Evolutionary conservation across 2,797 vertebrate genomes (phyloP).

Genomic region (Astyanax mexicanus): DNA sequence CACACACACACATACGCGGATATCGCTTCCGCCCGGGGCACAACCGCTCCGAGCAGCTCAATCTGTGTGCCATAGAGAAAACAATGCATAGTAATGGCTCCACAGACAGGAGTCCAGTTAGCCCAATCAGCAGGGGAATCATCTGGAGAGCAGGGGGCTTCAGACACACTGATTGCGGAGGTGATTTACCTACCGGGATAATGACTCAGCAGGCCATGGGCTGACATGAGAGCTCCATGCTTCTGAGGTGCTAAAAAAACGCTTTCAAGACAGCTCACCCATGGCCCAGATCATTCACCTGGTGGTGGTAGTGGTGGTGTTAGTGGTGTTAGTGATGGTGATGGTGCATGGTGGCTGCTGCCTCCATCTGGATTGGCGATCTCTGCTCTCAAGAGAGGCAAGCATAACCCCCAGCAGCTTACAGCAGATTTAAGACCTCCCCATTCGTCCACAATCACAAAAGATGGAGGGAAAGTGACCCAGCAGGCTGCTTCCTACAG

Average conservation of each 20-base stretch:
- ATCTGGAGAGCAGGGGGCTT: constrained; percentile 77
- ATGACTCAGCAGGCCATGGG: constrained; percentile 72
- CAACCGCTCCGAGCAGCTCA: constrained; percentile 73
- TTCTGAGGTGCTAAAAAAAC: constrained; percentile 34
- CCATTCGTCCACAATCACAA: constrained; percentile 66
- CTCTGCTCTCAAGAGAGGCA: constrained; percentile 32
- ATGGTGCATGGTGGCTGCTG: constrained; percentile 1
- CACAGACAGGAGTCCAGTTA: constrained; percentile 83
- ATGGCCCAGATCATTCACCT: constrained; percentile 35
- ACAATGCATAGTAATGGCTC: constrained; percentile 81
- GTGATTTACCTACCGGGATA: constrained; percentile 80
- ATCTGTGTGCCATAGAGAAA: constrained; percentile 78
- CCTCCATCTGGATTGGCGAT: constrained; percentile 10
- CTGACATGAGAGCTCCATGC: constrained; percentile 61
- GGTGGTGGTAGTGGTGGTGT: background rate
- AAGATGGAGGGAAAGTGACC: constrained; percentile 74
- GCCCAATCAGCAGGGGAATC: constrained; percentile 83
- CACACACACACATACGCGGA: no score
- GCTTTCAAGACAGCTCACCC: constrained; percentile 32
- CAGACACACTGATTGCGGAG: constrained; percentile 79
- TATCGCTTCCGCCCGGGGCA: constrained; percentile 53
- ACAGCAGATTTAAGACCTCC: constrained; percentile 66
- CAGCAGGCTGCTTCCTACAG: constrained; percentile 78
- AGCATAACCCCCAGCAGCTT: constrained; percentile 60
- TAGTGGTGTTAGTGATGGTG: constrained; percentile 16